A percentile compares a stretch with the other conserved stretches of the same genome.
phyloP scores from a whole-genome alignment of 2,888 invertebrate genomes.

The Corythucha ciliata region DNA sequence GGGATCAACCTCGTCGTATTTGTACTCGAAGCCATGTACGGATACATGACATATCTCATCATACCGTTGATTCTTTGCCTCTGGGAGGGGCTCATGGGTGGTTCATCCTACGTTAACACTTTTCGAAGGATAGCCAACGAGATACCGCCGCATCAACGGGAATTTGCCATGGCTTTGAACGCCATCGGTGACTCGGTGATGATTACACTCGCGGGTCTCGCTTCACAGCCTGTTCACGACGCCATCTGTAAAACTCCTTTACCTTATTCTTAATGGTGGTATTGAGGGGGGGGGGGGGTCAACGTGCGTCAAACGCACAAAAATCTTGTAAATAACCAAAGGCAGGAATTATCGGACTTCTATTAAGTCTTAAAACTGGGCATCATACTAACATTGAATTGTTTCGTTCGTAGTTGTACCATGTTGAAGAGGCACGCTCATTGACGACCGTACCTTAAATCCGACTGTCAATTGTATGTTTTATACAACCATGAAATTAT shows the following conservation, averaged over 20 bases:
- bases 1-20: constrained; percentile 55
- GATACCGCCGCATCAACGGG: constrained; percentile 37
- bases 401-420: too few relatives aligned
- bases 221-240: constrained; percentile 17
- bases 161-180: constrained; percentile 21
- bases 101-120: constrained; percentile 72
- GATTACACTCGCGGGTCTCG: constrained; percentile 17
- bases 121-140: constrained; percentile 49
- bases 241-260: constrained; percentile 8
- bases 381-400: too few relatives aligned
- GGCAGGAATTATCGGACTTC: too few relatives aligned
- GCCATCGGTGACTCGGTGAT: constrained; percentile 22
- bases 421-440: too few relatives aligned
- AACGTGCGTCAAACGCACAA: too few relatives aligned
- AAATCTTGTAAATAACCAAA: too few relatives aligned
- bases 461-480: too few relatives aligned
- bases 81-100: constrained; percentile 67
- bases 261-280: too few relatives aligned
- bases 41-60: constrained; percentile 56
- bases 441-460: too few relatives aligned
- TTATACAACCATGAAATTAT: too few relatives aligned
- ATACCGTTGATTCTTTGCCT: constrained; percentile 55
- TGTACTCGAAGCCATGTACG: constrained; percentile 52
- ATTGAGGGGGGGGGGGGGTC: too few relatives aligned
- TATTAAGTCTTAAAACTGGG: too few relatives aligned